Base-by-base conservation (phyloP, 2,888 invertebrate species). In the Camptogramma bilineatum region DNA sequence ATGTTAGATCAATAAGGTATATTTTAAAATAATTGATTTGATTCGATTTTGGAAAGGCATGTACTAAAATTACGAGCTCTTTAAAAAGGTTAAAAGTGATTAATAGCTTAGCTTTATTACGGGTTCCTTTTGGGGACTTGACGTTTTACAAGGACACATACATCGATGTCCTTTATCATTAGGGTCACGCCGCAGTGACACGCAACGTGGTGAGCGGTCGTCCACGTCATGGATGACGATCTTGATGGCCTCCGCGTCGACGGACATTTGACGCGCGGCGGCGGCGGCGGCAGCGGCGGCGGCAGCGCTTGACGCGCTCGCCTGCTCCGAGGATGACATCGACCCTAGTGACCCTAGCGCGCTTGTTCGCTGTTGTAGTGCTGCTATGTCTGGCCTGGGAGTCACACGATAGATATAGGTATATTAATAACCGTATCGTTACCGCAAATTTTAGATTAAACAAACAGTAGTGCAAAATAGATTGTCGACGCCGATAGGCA, bases 201-300 rank as follows among this genome's bases (percentile, higher is more conserved):
- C 96, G 72, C 97, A 94, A 64, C 96, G 94, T 73, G 97, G 97
- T 28, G 96, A 94, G 72, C 94, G 94, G 66, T 96, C 96, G 86
- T 98, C 98, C 13, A 98, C 98, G 84, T 98, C 98, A 81, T 98
- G 97, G 78, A 98, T 98, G 72, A 98, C 97, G 74, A 98, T 98
- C 84, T 97, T 96, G 78, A 98, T 98, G 70, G 97, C 97, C 84
- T 98, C 98, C 0, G 98, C 98, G 80, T 98, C 98, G 66, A 96
- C 97, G 18, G 97, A 97, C 80, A 97, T 97, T 81, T 98, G 97
- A 4, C 97, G 94, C 48, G 96, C 94, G 9, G 95, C 94, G 0
- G 95, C 95, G 17, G 94, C 94, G 39, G 94, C 94, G 50, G 95
- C 90, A 3, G 94, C 93, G 0, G 94, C 85, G 8, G 93, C 85